Base-by-base conservation (phyloP, 1,140 invertebrate species). In the Bilobella aurantiaca region DNA sequence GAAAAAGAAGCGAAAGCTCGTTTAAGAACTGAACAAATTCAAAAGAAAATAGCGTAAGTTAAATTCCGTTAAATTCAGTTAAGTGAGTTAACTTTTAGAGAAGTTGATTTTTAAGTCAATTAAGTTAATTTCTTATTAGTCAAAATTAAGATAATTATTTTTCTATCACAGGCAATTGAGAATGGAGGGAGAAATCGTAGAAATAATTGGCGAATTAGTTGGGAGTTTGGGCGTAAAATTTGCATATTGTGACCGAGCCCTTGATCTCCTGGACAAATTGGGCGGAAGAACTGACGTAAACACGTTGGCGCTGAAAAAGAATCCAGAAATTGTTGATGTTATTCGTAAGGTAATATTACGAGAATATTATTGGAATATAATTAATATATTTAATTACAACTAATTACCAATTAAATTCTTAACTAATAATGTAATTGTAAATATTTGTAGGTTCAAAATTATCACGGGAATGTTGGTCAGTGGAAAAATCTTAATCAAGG, bases 271-370 rank as follows among this genome's bases (percentile, higher is more conserved):
- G 3, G 68, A 69, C 16, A 60, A 65, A n/a, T 59, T 73, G 21
- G 59, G 42, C 58, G 58, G 21, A 63, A 67, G 69, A 62, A 32
- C 25, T 30, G 32, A 46, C 29, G 29, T 57, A 27, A 3, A 56
- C 70, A 21, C 64, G 77, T 76, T 76, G 78, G 73, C 73, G 76
- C 76, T 94, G 29, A 85, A 91, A 71, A 93, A 92, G 72, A 88
- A 93, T 79, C 86, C 90, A 0, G 83, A 87, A 62, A 84, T 90
- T 64, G 83, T 93, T 61, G 85, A 89, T 73, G 91, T 79, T 34
- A 78, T 81, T 29, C 76, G 78, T 73, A 81, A 78, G 74, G 79
- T 80, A 37, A 58, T n/a, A n/a, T n/a, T n/a, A n/a, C n/a, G n/a
- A n/a, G n/a, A n/a, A n/a, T n/a, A n/a, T n/a, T n/a, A n/a, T n/a